phyloP scores from a whole-genome alignment of 2,113 vertebrate genomes.

The Pterocles gutturalis region DNA sequence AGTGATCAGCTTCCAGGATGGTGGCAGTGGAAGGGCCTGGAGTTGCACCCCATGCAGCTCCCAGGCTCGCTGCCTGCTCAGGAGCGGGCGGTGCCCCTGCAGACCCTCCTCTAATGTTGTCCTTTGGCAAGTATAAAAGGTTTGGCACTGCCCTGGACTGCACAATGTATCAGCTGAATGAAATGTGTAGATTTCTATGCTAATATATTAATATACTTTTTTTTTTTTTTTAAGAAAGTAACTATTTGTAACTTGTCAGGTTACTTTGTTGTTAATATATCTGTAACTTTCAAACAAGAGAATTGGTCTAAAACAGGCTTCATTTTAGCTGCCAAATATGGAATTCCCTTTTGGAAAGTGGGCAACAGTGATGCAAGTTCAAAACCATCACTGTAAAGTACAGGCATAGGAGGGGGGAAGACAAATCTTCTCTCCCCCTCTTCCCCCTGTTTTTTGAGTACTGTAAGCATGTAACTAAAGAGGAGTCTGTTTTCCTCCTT shows the following conservation, averaged over 20 bases:
- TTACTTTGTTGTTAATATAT: not conserved
- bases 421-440: not conserved
- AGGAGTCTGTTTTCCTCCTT: not conserved
- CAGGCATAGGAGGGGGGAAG: not conserved
- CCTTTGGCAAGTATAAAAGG: not conserved
- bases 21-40: not conserved
- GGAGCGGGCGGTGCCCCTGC: fast-evolving
- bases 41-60: not conserved
- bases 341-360: not conserved
- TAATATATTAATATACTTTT: not conserved
- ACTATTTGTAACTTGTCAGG: not conserved
- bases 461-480: not conserved
- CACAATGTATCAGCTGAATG: not conserved
- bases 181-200: not conserved
- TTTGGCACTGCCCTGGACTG: not conserved
- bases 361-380: not conserved
- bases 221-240: not conserved
- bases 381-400: not conserved
- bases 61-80: not conserved
- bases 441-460: not conserved
- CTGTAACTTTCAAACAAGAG: not conserved
- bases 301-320: not conserved
- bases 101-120: not conserved
- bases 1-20: not conserved
- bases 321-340: not conserved